Evolutionary conservation across 1,140 invertebrate genomes (phyloP), one percentile per base, ranked within the genome.

Genomic region (Steinernema feltiae): DNA sequence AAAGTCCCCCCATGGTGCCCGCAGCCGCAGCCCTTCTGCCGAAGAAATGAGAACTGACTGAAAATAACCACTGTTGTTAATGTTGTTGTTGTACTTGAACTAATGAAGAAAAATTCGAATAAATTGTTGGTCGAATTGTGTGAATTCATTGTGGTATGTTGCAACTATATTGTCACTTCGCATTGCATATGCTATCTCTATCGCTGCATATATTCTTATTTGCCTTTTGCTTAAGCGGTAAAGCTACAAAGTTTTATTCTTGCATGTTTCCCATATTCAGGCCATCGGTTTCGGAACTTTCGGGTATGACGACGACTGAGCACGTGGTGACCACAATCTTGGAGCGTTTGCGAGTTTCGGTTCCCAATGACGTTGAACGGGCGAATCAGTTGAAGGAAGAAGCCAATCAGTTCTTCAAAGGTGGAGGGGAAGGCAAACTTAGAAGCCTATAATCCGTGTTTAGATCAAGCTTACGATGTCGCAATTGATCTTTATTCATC

Each of bases 401-500:
- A 85, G 93, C 93, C 17, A 95, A 95, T 88, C 90, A 91, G 82
- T 91, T 89, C 86, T 94, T 94, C 86, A 94, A 94, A 90, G 91
- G 93, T 93, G 89, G 88, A 89, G 88, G 17, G 32, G 21, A 77
- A 29, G 29, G 0, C 35, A 41, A 41, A 18, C 35, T 0, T 15
- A 24, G 77, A 0, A 32, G 0, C n/a, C 30, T 78, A 71, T 76
- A 3, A 32, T 1, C 32, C 76, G 32, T 76, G 90, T 91, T 77
- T 89, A 97, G 95, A 92, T 85, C 92, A 95, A 90, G 90, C 93
- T 82, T 98, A 93, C 87, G 89, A 91, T 80, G 89, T 91, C 87
- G 94, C 96, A 69, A 94, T 97, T 80, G 91, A 93, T 74, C 90
- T 93, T 72, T 98, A 98, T 88, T 90, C 92, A 79, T 90, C 93